These are phyloP conservation scores for Eurypyga helias DNA, from an alignment of 2,113 vertebrate species.

Conservation along the genomic window DNA sequence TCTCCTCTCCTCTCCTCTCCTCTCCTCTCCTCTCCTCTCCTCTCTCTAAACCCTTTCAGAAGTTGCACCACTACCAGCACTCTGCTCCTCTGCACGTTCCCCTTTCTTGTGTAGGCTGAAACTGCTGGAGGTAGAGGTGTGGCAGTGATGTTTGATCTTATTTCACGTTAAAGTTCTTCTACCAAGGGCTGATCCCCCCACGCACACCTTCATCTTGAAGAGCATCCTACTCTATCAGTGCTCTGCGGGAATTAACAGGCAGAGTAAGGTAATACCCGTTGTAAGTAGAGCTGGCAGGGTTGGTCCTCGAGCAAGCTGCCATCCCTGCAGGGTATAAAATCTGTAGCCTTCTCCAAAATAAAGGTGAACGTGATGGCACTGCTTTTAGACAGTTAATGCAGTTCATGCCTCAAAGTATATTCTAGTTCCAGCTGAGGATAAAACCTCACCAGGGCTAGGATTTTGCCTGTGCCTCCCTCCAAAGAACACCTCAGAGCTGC, in stretches of 20 bases:
- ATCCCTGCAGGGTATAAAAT: slow-evolving; percentile 6
- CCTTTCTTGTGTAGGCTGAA: slow-evolving; percentile 24
- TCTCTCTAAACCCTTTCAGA: background rate
- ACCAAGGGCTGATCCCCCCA: slow-evolving; percentile 5
- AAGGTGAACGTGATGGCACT: background rate
- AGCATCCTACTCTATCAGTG: background rate
- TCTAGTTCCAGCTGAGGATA: background rate
- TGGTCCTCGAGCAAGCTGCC: background rate
- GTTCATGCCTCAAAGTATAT: background rate
- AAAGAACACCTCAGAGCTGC: background rate
- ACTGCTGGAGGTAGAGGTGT: slow-evolving; percentile 54
- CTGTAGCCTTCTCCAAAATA: slow-evolving; percentile 8
- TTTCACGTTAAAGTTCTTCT: slow-evolving; percentile 27
- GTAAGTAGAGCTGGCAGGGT: background rate
- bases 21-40: background rate
- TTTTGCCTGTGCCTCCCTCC: background rate
- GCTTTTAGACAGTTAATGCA: background rate
- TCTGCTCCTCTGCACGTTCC: slow-evolving; percentile 45
- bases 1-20: too few species aligned
- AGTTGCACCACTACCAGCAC: background rate
- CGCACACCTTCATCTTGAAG: slow-evolving; percentile 45
- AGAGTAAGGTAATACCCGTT: background rate
- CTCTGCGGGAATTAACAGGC: slow-evolving; percentile 26
- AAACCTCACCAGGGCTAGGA: background rate
- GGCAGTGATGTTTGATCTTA: slow-evolving; percentile 49